Percentiles rank a stretch among this genome's conserved stretches.
phyloP scores from a whole-genome alignment of 2,113 vertebrate species.

The Epinephelus cyanopodus region DNA sequence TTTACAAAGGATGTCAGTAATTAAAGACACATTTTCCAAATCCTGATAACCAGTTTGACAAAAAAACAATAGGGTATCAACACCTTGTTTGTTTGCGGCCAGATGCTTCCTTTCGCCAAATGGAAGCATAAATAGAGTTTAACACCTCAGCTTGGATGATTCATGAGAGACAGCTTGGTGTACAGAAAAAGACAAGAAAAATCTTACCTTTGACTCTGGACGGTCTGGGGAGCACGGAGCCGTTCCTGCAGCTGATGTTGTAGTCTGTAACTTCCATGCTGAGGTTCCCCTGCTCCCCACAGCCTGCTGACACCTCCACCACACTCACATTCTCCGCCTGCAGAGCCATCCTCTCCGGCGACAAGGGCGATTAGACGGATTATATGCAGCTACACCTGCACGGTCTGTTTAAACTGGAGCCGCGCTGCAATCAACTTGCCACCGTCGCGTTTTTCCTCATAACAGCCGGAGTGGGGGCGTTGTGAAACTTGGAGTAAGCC shows the following conservation, averaged over 20 bases:
- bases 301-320: slow-evolving; percentile 30
- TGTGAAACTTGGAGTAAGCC: neutral
- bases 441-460: slow-evolving; percentile 33
- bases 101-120: slow-evolving; percentile 17
- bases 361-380: neutral
- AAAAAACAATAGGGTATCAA: neutral
- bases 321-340: slow-evolving; percentile 52
- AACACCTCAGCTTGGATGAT: slow-evolving; percentile 3
- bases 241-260: slow-evolving; percentile 59
- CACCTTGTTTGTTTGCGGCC: neutral
- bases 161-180: neutral
- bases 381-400: neutral
- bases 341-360: slow-evolving; percentile 51
- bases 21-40: neutral
- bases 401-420: neutral
- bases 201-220: slow-evolving; percentile 48
- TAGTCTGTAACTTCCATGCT: slow-evolving; percentile 57
- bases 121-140: neutral
- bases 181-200: neutral
- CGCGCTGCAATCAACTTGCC: slow-evolving; percentile 18
- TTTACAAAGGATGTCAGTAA: neutral
- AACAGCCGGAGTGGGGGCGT: slow-evolving; percentile 4
- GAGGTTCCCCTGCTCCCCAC: slow-evolving; percentile 56
- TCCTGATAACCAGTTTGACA: neutral
- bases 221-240: slow-evolving; percentile 34